Percentiles rank a stretch among this genome's conserved stretches.
phyloP scores from a whole-genome alignment of 2,113 vertebrate genomes.

The Xiphorhynchus elegans region DNA sequence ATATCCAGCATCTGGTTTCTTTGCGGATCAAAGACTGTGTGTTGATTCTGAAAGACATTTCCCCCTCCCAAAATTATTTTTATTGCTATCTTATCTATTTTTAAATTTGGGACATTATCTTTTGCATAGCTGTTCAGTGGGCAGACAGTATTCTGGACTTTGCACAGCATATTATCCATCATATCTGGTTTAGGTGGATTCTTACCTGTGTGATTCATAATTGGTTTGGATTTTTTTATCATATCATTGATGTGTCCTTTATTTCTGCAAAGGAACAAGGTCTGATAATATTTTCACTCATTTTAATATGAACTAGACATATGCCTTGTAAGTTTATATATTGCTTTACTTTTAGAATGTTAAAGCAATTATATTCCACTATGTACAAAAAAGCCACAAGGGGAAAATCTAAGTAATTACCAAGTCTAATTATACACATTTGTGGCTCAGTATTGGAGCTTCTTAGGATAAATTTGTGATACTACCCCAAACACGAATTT shows the following conservation, averaged over 20 bases:
- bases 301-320: background rate
- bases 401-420: constrained; percentile 34
- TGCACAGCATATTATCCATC: background rate
- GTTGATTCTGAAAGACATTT: background rate
- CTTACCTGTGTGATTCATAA: background rate
- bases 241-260: background rate
- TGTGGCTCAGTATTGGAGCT: background rate
- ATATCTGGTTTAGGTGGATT: background rate
- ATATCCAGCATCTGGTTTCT: background rate
- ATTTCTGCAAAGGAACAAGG: background rate
- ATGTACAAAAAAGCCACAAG: constrained; percentile 34
- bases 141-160: background rate
- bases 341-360: background rate
- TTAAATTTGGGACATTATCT: background rate
- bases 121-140: background rate
- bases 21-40: background rate
- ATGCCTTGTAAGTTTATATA: background rate
- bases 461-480: background rate
- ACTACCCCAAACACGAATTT: background rate
- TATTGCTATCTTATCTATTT: background rate
- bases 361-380: constrained; percentile 24
- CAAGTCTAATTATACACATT: constrained; percentile 8
- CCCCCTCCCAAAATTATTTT: background rate
- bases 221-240: background rate
- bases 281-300: background rate